A percentile compares a stretch with the other conserved stretches of the same genome.
These are phyloP conservation scores for Agonopterix alstromeriana DNA, from an alignment of 2,888 invertebrate species.

Conservation along the genomic window DNA sequence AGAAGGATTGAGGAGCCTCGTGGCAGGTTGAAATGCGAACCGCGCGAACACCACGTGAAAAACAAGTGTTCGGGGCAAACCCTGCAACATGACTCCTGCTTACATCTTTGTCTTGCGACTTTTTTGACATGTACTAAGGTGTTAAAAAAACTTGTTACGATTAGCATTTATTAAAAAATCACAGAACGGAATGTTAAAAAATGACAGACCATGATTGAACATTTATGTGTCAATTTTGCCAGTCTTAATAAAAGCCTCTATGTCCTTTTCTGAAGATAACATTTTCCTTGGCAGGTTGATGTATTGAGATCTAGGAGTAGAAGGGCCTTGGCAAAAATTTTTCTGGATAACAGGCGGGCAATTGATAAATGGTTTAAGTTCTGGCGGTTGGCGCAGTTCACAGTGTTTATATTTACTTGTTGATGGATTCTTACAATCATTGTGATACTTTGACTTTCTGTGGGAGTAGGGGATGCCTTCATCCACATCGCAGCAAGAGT, in stretches of 20 bases:
- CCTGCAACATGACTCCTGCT: too few relatives aligned
- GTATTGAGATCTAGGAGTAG: neutral
- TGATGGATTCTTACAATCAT: slow-evolving; percentile 23
- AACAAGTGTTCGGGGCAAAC: too few relatives aligned
- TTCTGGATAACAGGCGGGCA: neutral
- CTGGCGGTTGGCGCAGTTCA: neutral
- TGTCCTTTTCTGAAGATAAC: slow-evolving; percentile 32
- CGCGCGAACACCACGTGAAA: too few relatives aligned
- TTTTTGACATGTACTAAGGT: too few relatives aligned
- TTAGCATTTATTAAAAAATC: too few relatives aligned
- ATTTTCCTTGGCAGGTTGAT: slow-evolving; percentile 32
- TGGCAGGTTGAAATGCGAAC: too few relatives aligned
- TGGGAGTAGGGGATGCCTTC: slow-evolving; percentile 33
- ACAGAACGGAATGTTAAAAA: too few relatives aligned
- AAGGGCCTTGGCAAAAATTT: neutral
- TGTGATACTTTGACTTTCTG: slow-evolving; percentile 40
- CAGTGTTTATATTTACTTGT: too few relatives aligned
- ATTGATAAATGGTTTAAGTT: neutral
- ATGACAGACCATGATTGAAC: too few relatives aligned
- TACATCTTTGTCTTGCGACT: too few relatives aligned
- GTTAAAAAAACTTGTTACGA: too few relatives aligned
- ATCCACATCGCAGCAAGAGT: slow-evolving; percentile 6
- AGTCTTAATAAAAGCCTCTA: slow-evolving; percentile 22
- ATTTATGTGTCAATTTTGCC: neutral
- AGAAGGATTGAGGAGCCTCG: too few relatives aligned